Evolutionary conservation across 1,140 invertebrate species (phyloP).

Genomic region (Anoplolepis gracilipes): DNA sequence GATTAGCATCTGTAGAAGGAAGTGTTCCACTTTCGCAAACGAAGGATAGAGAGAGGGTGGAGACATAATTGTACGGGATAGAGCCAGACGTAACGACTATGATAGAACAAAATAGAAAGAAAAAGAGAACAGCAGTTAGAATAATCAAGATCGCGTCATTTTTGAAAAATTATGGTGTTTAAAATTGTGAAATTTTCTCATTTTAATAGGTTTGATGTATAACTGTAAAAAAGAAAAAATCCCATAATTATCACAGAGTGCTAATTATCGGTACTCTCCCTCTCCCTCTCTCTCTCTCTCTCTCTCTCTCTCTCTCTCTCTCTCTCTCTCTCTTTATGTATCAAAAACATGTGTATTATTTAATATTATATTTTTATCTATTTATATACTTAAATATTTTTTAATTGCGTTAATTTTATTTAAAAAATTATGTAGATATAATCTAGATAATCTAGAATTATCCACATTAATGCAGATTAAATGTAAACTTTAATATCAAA

Average conservation of each 20-base stretch:
- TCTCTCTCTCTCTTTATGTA: too few relatives aligned
- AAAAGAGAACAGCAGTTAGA: conserved; percentile 16
- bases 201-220: neutral
- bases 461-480: too few relatives aligned
- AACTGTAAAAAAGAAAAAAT: neutral
- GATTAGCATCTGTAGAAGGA: conserved; percentile 80
- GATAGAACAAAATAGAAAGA: neutral
- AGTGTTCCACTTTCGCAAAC: conserved; percentile 77
- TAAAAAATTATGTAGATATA: neutral
- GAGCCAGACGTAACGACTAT: conserved; percentile 38
- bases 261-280: too few relatives aligned
- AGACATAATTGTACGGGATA: conserved; percentile 60
- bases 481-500: neutral
- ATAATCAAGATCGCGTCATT: conserved; percentile 38
- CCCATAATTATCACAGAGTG: neutral
- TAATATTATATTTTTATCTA: neutral
- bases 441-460: neutral
- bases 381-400: neutral
- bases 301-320: too few relatives aligned
- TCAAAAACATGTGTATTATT: neutral
- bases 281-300: too few relatives aligned
- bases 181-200: conserved; percentile 26
- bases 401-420: neutral
- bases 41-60: conserved; percentile 65
- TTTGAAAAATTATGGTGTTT: conserved; percentile 35